A percentile compares a stretch with the other conserved stretches of the same genome.
phyloP scores from a whole-genome alignment of 1,140 invertebrate species.

The Drosophila sulfurigaster region DNA sequence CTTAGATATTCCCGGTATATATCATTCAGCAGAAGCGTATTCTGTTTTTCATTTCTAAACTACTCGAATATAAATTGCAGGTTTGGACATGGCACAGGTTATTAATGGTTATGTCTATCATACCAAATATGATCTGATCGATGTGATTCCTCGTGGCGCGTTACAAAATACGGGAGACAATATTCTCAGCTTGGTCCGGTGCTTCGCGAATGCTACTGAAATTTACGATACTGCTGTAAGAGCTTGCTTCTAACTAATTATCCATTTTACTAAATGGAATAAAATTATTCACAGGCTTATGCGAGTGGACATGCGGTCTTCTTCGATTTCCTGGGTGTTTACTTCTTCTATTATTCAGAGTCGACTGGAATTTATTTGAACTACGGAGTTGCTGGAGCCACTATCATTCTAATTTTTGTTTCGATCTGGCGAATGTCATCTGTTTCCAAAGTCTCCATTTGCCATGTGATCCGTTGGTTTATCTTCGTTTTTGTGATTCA shows the following conservation, averaged over 20 bases:
- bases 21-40: not conserved
- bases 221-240: conserved; percentile 84
- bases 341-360: conserved; percentile 88
- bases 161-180: conserved; percentile 93
- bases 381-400: conserved; percentile 85
- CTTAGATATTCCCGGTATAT: conserved; percentile 85
- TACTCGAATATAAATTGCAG: conserved; percentile 10
- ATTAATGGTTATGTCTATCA: conserved; percentile 97
- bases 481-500: conserved; percentile 56
- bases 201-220: conserved; percentile 88
- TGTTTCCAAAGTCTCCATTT: conserved; percentile 35
- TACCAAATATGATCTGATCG: conserved; percentile 91
- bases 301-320: conserved; percentile 88
- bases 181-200: conserved; percentile 88
- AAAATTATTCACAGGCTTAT: conserved; percentile 53
- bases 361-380: conserved; percentile 86
- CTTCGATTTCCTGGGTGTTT: conserved; percentile 85
- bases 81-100: conserved; percentile 95
- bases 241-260: not conserved
- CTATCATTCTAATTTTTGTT: conserved; percentile 82
- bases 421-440: conserved; percentile 63
- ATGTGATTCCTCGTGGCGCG: conserved; percentile 91
- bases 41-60: not conserved
- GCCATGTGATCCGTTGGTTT: conserved; percentile 41
- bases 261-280: conserved; percentile 56